Base-by-base conservation (phyloP, 2,888 invertebrate genomes). In the Formica aserva region DNA sequence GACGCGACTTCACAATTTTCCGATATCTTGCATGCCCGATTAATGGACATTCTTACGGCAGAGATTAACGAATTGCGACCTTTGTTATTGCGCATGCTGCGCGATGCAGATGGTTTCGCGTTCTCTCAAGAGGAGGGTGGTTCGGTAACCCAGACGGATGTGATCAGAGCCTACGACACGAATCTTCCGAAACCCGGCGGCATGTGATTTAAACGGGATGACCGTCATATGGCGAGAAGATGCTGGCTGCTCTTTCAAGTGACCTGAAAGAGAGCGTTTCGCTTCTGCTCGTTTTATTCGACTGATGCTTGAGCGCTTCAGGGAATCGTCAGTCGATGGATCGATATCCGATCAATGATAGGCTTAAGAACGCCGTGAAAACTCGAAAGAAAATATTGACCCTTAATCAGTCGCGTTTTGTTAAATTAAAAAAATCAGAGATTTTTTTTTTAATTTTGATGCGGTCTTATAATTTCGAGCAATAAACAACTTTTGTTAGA, bases 41-140 rank as follows among this genome's bases (percentile, higher is more conserved):
- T 62, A 76, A 63, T 41, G 11, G 26, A 66, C 84, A 22, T 90
- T 90, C 26, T 82, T 62, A 76, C 72, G 71, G 69, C 88, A 88
- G 89, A 87, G 22, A 82, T 77, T 91, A 90, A 90, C 86, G 66
- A 77, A 67, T 87, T 91, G 85, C 90, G 87, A 82, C 86, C 85
- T 89, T 90, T 90, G 38, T 90, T 91, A 85, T 86, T 91, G 87
- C 86, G 89, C 91, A 91, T 90, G 91, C 91, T 91, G 85, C 90
- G 62, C 67, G 85, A 88, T 86, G 86, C 88, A 99, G 99, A 99
- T 97, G 99, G 99, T 88, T 99, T 98, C 96, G 99, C 99, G 91
- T 99, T 99, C 96, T 99, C 99, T 65, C 99, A 99, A 97, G 99
- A 99, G 95, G 99, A 99, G 96, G 98, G 98, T 94, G 99, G 99